Evolutionary conservation across 2,113 vertebrate genomes (phyloP).

Genomic region (Cynocephalus volans): DNA sequence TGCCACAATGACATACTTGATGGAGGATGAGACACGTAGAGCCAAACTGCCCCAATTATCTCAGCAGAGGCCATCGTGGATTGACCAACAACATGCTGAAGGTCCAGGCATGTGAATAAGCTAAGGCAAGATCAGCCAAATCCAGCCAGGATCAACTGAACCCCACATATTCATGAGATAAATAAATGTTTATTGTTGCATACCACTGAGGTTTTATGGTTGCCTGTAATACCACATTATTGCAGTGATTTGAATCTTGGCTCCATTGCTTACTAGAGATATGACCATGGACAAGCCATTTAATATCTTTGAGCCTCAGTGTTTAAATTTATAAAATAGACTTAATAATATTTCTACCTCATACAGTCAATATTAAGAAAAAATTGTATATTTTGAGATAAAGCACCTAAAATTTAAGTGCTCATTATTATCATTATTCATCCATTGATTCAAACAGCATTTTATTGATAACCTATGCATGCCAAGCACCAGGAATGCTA

Average conservation of each 20-base stretch:
- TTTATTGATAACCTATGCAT: not conserved
- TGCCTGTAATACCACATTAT: not conserved
- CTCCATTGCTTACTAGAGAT: not conserved
- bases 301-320: not conserved
- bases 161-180: not conserved
- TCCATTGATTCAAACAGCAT: not conserved
- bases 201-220: not conserved
- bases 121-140: not conserved
- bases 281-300: not conserved
- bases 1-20: not conserved
- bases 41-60: not conserved
- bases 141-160: not conserved
- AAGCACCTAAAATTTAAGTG: conserved; percentile 26
- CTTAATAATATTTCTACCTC: not conserved
- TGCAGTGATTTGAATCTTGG: not conserved
- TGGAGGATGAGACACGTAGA: not conserved
- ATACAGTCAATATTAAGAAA: not conserved
- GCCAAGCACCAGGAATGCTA: not conserved
- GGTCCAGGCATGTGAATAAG: not conserved
- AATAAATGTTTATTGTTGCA: not conserved
- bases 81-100: not conserved
- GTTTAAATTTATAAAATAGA: conserved; percentile 38
- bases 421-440: not conserved
- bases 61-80: too few species aligned
- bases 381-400: not conserved